A percentile compares a stretch with the other conserved stretches of the same genome.
phyloP scores from a whole-genome alignment of 2,797 vertebrate genomes.

The Sebastes iracundus region DNA sequence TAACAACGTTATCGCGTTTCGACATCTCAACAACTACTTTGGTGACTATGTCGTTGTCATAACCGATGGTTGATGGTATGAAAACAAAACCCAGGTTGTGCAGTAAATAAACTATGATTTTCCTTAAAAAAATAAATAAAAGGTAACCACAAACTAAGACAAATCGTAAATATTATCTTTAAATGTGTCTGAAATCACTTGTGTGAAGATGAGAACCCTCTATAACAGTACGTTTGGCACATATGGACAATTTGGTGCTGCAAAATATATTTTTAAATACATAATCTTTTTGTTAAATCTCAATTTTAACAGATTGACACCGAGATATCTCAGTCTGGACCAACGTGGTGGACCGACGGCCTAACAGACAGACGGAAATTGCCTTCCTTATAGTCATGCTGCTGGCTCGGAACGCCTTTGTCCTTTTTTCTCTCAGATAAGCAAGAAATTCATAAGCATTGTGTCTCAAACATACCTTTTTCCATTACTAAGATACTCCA shows the following conservation, averaged over 20 bases:
- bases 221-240: neutral
- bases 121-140: neutral
- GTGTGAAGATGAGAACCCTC: neutral
- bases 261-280: neutral
- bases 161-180: neutral
- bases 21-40: neutral
- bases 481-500: neutral
- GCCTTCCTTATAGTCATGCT: neutral
- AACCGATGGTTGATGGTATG: neutral
- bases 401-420: neutral
- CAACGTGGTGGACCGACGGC: neutral
- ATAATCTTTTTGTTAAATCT: neutral
- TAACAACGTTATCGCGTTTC: neutral
- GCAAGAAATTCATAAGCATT: neutral
- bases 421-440: neutral
- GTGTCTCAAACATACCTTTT: neutral
- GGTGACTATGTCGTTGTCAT: neutral
- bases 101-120: neutral
- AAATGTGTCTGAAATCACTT: neutral
- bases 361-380: neutral
- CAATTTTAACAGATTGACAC: neutral
- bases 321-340: neutral
- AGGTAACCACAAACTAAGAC: neutral
- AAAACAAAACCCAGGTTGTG: neutral
- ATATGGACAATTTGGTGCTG: neutral